Conservation (phyloP, 2,888 invertebrate species). For the Acleris literana region DNA sequence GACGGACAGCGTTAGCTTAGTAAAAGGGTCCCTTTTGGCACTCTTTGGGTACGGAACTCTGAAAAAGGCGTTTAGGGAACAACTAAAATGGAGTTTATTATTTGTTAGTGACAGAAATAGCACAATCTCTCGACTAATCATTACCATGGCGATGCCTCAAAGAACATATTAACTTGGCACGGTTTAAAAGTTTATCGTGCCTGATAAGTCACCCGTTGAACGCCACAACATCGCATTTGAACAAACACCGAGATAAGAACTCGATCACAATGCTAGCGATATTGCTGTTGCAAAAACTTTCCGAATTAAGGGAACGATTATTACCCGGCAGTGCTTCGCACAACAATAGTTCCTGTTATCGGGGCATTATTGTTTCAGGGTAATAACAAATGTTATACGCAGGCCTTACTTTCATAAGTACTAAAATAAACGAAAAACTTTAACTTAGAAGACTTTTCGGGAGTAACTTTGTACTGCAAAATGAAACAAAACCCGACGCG, state of each 20-base stretch:
- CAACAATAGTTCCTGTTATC: slow-evolving; percentile 28
- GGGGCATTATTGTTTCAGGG: slow-evolving; percentile 23
- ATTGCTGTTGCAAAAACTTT: slow-evolving; percentile 33
- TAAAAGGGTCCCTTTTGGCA: no score
- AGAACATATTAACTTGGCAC: neutral
- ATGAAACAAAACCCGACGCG: no score
- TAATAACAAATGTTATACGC: slow-evolving; percentile 15
- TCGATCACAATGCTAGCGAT: slow-evolving; percentile 15
- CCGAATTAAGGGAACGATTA: slow-evolving; percentile 28
- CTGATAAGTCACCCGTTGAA: slow-evolving; percentile 3
- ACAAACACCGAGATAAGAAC: slow-evolving; percentile 23
- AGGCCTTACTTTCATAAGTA: slow-evolving; percentile 9
- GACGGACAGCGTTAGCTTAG: no score
- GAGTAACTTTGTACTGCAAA: no score
- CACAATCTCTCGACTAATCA: neutral
- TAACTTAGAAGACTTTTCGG: neutral
- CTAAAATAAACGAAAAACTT: neutral
- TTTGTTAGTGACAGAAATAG: no score
- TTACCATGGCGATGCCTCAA: neutral
- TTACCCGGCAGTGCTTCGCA: slow-evolving; percentile 25
- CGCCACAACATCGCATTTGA: slow-evolving; percentile 8
- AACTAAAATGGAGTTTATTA: no score
- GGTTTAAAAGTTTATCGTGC: slow-evolving; percentile 4
- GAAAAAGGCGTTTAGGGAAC: no score
- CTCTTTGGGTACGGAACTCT: no score